phyloP scores from a whole-genome alignment of 2,888 invertebrate genomes.

The Paralinhomoeus sp. region DNA sequence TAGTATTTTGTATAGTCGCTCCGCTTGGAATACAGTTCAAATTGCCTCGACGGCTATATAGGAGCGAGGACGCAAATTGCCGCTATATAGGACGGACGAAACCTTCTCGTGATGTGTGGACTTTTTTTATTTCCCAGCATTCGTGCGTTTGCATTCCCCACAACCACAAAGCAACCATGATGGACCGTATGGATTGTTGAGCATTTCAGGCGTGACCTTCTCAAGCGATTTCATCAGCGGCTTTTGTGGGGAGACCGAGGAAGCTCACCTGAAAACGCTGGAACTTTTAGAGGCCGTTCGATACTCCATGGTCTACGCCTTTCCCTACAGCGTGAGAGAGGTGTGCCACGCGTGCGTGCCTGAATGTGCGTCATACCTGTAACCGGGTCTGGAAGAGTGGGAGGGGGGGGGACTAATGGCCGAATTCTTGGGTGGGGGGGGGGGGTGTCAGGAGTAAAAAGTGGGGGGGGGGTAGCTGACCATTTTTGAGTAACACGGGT shows the following conservation, averaged over 20 bases:
- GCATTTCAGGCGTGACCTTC: conserved; percentile 39
- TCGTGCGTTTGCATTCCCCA: not conserved
- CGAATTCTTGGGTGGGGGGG: too few species aligned
- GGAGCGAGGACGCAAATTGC: too few species aligned
- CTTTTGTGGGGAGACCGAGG: conserved; percentile 82
- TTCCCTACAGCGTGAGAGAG: conserved; percentile 84
- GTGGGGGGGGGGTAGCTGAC: too few species aligned
- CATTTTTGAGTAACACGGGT: too few species aligned
- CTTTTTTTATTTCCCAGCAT: not conserved
- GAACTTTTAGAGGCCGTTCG: conserved; percentile 48
- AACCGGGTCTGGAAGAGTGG: too few species aligned
- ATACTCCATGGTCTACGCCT: conserved; percentile 62
- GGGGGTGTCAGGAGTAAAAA: too few species aligned
- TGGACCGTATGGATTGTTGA: not conserved
- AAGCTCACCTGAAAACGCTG: conserved; percentile 64
- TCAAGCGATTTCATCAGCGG: conserved; percentile 91
- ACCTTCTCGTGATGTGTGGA: not conserved
- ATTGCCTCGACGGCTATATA: too few species aligned
- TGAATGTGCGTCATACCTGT: too few species aligned
- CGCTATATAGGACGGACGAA: too few species aligned
- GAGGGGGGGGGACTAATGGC: too few species aligned
- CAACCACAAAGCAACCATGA: not conserved
- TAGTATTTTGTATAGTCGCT: too few species aligned
- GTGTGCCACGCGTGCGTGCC: conserved; percentile 31
- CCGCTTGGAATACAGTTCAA: too few species aligned